phyloP scores from a whole-genome alignment of 2,797 vertebrate genomes.

The Falco naumanni region DNA sequence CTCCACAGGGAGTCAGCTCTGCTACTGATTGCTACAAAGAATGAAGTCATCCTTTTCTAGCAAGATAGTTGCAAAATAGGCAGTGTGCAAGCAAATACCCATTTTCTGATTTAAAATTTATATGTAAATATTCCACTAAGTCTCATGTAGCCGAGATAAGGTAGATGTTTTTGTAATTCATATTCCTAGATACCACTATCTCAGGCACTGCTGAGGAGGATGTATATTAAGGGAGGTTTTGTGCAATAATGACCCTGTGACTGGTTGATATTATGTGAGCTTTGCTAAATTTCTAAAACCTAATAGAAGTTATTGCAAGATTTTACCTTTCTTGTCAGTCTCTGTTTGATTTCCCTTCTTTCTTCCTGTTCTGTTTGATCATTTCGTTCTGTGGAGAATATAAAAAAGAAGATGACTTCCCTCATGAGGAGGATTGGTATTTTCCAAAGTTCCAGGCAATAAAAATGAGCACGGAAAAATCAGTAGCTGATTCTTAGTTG shows the following conservation, averaged over 20 bases:
- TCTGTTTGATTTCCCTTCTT: slow-evolving; percentile 95
- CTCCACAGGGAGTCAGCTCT: neutral
- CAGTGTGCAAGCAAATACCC: neutral
- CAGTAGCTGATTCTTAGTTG: neutral
- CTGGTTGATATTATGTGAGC: neutral
- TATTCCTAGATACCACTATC: neutral
- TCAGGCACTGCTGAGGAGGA: neutral
- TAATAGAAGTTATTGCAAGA: neutral
- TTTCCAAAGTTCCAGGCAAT: neutral
- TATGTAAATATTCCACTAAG: neutral
- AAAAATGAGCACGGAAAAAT: neutral
- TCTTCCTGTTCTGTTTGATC: slow-evolving; percentile 96
- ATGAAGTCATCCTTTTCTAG: neutral
- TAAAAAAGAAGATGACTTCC: slow-evolving; percentile 19
- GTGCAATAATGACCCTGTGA: neutral
- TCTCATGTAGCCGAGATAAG: neutral
- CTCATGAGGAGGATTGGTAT: neutral
- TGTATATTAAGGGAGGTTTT: neutral
- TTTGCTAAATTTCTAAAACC: neutral
- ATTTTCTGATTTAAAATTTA: neutral
- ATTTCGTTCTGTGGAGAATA: slow-evolving; percentile 88
- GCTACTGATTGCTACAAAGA: neutral
- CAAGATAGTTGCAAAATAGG: neutral
- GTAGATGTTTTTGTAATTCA: neutral
- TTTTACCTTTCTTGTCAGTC: slow-evolving; percentile 94